Evolutionary conservation across 2,888 invertebrate genomes (phyloP), one percentile per base, ranked within the genome.

Genomic region (Ommatoiulus sabulosus): DNA sequence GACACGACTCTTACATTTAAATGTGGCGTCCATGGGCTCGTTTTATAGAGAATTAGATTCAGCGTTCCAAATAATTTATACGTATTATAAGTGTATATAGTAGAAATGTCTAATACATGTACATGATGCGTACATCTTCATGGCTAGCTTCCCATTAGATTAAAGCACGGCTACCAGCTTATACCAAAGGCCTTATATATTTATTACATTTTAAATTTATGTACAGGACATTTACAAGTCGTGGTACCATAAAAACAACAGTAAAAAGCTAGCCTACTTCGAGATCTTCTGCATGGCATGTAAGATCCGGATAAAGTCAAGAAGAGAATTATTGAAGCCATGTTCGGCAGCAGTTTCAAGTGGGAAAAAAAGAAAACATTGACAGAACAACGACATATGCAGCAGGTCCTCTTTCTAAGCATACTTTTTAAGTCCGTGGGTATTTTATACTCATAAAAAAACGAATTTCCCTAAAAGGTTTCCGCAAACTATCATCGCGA

Each of bases 201-300:
- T 88, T 88, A 84, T 84, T 88, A 84, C 84, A 88, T 88, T 88
- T 88, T 48, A 87, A 89, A 89, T 89, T 88, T 89, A 89, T 89
- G 80, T 89, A 89, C 89, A 89, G 80, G 84, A 88, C 88, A 88
- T 88, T 87, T 86, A 89, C 89, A 87, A 88, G 63, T 88, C 44
- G 84, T 85, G 88, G 88, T 88, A 88, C 52, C 88, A 84, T 88
- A 88, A 88, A 88, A 88, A 88, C 88, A 88, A 88, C 88, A 88
- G 88, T 88, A 88, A 88, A 88, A 88, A 88, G 88, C 86, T 86
- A 86, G 86, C 46, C 86, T 86, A 57, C 80, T 80, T 35, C 24
- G 43, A 88, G 85, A 88, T 85, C 88, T 88, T 46, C 87, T 44
- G 44, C 80, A 88, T 86, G 86, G 86, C 86, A 46, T 24, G 44